Evolutionary conservation across 2,797 vertebrate genomes (phyloP).

Genomic region (Fistularia commersonii): DNA sequence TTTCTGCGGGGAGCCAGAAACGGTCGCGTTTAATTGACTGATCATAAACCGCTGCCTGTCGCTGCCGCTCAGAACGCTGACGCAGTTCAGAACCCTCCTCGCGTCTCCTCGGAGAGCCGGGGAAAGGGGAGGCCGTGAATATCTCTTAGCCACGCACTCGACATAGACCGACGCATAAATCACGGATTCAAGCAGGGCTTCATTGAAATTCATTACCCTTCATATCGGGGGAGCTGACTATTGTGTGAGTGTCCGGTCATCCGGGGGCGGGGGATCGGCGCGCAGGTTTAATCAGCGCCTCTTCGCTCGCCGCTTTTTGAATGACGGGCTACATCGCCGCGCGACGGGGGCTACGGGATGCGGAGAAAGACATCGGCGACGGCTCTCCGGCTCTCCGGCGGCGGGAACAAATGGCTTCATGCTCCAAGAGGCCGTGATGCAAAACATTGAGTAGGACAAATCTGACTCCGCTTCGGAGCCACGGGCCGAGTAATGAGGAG

Average conservation of each 20-base stretch:
- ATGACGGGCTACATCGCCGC: constrained; percentile 43
- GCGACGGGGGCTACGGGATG: constrained; percentile 29
- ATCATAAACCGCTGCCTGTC: constrained; percentile 19
- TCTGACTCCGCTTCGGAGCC: constrained; percentile 51
- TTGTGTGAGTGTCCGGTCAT: constrained; percentile 54
- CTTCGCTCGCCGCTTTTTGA: constrained; percentile 55
- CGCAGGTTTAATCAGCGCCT: constrained; percentile 70
- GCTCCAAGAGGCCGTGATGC: constrained; percentile 53
- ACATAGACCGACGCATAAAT: constrained; percentile 70
- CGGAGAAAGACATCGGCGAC: constrained; percentile 38
- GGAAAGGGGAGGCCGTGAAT: constrained; percentile 53
- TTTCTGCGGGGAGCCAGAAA: background rate
- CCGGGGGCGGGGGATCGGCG: constrained; percentile 50
- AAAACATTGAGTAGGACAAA: constrained; percentile 58
- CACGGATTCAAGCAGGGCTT: constrained; percentile 71
- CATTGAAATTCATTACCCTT: constrained; percentile 76
- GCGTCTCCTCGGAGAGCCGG: constrained; percentile 51
- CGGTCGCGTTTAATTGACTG: constrained; percentile 40
- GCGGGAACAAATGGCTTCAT: constrained; percentile 67
- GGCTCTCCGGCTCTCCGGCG: constrained; percentile 32
- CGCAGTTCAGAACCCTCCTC: constrained; percentile 33
- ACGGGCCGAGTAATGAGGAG: constrained; percentile 59
- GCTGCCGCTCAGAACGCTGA: constrained; percentile 36
- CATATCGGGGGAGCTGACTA: constrained; percentile 73
- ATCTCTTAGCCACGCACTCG: constrained; percentile 65